Evolutionary conservation across 92 coral and sea anemone genomes (phyloP), one percentile per base, ranked within the genome.

Genomic region (Anthopleura xanthogrammica): DNA sequence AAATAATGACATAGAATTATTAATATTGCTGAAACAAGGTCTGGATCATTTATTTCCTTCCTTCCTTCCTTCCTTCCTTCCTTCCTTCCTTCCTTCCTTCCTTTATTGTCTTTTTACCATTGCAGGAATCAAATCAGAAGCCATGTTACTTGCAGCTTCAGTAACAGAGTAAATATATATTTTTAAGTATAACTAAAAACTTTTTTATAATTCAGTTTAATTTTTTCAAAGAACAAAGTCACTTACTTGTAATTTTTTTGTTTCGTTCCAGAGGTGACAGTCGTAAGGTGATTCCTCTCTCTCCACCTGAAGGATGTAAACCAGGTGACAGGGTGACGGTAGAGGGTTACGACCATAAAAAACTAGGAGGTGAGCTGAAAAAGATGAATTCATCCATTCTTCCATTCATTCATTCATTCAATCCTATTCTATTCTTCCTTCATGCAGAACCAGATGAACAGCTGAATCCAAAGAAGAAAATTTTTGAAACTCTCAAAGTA

Each of bases 401-500:
- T 74, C 52, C 48, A 74, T 62, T 20, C 29, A 20, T 7, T 9
- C 36, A 62, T n/a, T 24, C 70, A 41, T 75, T 16, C 41, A 24
- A 75, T 9, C 66, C 16, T 16, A 12, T 19, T 48, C 72, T n/a
- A 17, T 77, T 81, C 29, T 56, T 85, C 42, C 66, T 60, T 29
- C 36, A 29, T 29, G 7, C 41, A 95, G 98, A 84, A 52, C 98
- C 98, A 48, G 98, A 95, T 78, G 93, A 90, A 50, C 93, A 88
- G 72, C 91, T 95, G 12, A 95, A 95, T 85, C 98, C 98, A 2
- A 95, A 95, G 89, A 93, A 88, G 87, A 95, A 95, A 87, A 76
- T 95, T n/a, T 94, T 95, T 78, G 98, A 95, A 80, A 83, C 98
- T 58, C 87, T 95, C 6, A 88, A 95, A 94, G 98, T 95, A 58